Base-by-base conservation (phyloP, 2,888 invertebrate genomes). In the Crocallis elinguaria region DNA sequence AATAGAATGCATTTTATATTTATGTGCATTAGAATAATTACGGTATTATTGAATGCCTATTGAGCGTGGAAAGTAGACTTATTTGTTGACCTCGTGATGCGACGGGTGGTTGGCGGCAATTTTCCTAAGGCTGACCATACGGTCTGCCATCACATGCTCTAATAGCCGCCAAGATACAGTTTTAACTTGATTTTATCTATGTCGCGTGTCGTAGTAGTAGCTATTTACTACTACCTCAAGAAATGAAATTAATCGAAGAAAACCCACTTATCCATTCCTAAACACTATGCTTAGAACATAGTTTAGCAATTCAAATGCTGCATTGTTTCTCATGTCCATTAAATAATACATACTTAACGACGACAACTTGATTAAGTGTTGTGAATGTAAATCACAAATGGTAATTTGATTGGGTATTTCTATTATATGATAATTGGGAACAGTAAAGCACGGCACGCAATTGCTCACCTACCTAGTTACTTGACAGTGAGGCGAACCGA, bases 371-470 rank as follows among this genome's bases (percentile, higher is more conserved):
- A 78, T 75, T 69, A 74, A 66, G 67, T 72, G 74, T 71, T 66
- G 69, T 72, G 75, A 75, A 78, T 73, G 69, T 71, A 71, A 75
- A 76, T 74, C 57, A 66, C 71, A 73, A 75, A 81, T 82, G 73
- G 73, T 78, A 75, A 75, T 79, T 67, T 76, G 69, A 77, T 77
- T 75, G 70, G 71, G 73, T 73, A 82, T 82, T n/a, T 84, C 82
- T 77, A 82, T 82, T 79, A 73, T 81, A 84, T 80, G 73, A 74
- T 69, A 73, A 76, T 66, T 50, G 50, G 51, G 27, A 52, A 74
- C 72, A 74, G 72, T 76, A 77, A 70, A 67, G 69, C 70, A 66
- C 73, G 65, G 46, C 77, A 80, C 75, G 75, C 75, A 66, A 75
- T 48, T 41, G 60, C 38, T 35, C 50, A 49, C 43, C 39, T 33